phyloP scores from a whole-genome alignment of 2,888 invertebrate genomes.

The Pachliopta kotzebuea region DNA sequence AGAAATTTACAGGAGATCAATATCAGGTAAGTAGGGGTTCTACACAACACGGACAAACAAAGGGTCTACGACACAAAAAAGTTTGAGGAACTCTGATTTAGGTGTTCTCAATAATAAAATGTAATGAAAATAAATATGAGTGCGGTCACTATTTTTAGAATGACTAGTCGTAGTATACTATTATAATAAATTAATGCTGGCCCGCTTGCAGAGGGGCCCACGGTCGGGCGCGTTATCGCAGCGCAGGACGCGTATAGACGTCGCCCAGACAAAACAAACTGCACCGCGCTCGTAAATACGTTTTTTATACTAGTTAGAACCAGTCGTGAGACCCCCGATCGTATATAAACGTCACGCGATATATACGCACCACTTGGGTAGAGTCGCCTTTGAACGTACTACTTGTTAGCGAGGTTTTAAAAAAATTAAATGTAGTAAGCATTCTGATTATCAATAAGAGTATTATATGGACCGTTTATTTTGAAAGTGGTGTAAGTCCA shows the following conservation, averaged over 20 bases:
- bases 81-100: too few relatives aligned
- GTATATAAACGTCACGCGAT: conserved; percentile 16
- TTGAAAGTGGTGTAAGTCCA: too few relatives aligned
- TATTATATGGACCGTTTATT: too few relatives aligned
- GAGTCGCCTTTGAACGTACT: background rate
- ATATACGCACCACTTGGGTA: background rate
- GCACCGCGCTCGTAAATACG: conserved; percentile 35
- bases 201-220: conserved; percentile 17
- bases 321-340: conserved; percentile 23
- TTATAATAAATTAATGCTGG: background rate
- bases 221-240: conserved; percentile 21
- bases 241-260: conserved; percentile 38
- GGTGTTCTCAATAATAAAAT: too few relatives aligned
- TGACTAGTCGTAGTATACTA: background rate
- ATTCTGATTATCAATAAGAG: too few relatives aligned
- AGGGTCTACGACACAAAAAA: too few relatives aligned
- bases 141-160: background rate
- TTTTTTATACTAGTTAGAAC: conserved; percentile 28
- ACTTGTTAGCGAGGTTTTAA: too few relatives aligned
- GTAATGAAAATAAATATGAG: background rate
- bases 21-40: too few relatives aligned
- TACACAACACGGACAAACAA: too few relatives aligned
- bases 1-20: too few relatives aligned
- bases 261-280: conserved; percentile 48
- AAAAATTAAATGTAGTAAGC: too few relatives aligned